Percentiles rank a stretch among this genome's conserved stretches.
Evolutionary conservation across 1,140 invertebrate species (phyloP).

Genomic region (Bombus sibiricus): DNA sequence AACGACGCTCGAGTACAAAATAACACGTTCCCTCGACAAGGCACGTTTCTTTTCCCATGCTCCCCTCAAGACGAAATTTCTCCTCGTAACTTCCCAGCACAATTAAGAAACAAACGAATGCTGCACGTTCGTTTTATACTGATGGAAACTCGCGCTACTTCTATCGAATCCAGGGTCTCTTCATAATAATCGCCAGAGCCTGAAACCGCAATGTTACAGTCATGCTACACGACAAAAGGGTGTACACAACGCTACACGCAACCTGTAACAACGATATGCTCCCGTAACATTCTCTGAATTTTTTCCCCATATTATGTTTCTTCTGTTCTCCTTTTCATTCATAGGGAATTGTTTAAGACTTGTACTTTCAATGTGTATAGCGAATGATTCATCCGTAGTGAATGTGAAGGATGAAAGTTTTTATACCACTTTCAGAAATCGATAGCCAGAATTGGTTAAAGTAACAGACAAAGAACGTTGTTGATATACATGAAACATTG

Average conservation of each 20-base stretch:
- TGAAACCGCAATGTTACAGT: constrained; percentile 1
- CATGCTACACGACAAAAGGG: neutral
- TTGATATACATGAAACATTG: no score
- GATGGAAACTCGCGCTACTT: neutral
- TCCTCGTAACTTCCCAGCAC: no score
- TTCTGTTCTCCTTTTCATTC: neutral
- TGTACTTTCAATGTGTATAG: neutral
- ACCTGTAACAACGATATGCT: neutral
- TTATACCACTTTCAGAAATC: no score
- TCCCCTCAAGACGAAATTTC: neutral
- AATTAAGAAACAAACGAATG: constrained; percentile 26
- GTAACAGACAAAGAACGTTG: no score
- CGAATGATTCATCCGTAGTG: neutral
- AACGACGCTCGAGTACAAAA: neutral
- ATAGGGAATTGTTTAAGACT: no score
- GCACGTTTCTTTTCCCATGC: neutral
- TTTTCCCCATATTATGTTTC: neutral
- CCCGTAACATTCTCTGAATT: neutral
- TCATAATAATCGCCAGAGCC: neutral
- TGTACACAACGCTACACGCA: neutral
- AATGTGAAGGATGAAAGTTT: no score
- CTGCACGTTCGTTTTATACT: neutral
- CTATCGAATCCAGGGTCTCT: neutral
- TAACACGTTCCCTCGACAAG: neutral
- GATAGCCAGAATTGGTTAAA: no score